Evolutionary conservation across 1,140 invertebrate genomes (phyloP), one percentile per base, ranked within the genome.

Genomic region (Drosophila kikkawai): DNA sequence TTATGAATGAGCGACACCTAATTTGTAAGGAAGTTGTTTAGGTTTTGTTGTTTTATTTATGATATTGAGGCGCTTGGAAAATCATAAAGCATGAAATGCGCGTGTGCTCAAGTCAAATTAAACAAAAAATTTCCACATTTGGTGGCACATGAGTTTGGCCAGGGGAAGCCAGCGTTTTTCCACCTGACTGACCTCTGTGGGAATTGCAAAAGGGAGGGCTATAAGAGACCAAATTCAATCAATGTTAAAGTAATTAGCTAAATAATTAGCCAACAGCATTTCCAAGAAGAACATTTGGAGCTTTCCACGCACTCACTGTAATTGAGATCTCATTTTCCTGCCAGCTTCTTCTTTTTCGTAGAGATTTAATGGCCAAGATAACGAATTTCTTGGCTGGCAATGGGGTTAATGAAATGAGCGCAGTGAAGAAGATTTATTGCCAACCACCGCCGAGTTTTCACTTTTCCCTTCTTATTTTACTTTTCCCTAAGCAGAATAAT

Each of bases 381-480:
- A 41, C 17, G 75, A 73, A 53, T 69, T 64, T 44, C 81, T 57
- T 11, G 39, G 39, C 70, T 48, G 47, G 57, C 71, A 84, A 83
- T 83, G 83, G 63, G 83, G 83, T 82, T 87, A 87, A 83, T 80
- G 76, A 79, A 84, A 80, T 76, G 80, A 55, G 75, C 59, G 56
- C 75, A 77, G 42, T 51, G 32, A 80, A 70, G 73, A 80, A 83
- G 84, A 88, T 88, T 88, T 90, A 90, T 88, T 80, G 69, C 85
- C 69, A 80, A 63, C 61, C 75, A 60, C 67, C 57, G 58, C 29
- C 53, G 17, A 67, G 74, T 75, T 88, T 88, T 88, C 85, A 88
- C 84, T 88, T 88, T 88, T 83, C 56, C 36, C 47, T 44, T 42
- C 39, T 34, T 37, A 51, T 29, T 63, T 63, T 32, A 41, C 36